Percentiles rank a stretch among this genome's conserved stretches.
Conservation (phyloP, 2,113 vertebrate species). For the Tretioscincus oriximinensis region DNA sequence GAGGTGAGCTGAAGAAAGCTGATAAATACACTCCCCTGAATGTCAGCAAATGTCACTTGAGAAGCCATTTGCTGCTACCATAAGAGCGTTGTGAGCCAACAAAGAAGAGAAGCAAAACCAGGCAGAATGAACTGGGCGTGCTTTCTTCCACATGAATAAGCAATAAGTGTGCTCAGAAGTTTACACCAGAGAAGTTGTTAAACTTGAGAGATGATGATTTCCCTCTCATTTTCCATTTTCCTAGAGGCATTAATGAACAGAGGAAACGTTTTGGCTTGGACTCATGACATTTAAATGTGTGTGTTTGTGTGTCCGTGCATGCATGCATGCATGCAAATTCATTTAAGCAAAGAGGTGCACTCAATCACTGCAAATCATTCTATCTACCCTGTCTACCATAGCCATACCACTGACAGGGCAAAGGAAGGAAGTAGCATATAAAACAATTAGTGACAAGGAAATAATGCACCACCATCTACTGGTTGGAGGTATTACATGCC, state of each 20-base stretch:
- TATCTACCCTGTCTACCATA: background rate
- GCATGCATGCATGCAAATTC: slow-evolving; percentile 15
- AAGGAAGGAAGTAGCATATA: background rate
- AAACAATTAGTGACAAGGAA: background rate
- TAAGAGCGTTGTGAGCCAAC: slow-evolving; percentile 86
- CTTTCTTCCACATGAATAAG: slow-evolving; percentile 96
- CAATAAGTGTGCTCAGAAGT: slow-evolving; percentile 89
- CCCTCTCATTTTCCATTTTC: slow-evolving; percentile 35
- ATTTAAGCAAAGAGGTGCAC: slow-evolving; percentile 22
- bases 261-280: slow-evolving; percentile 31
- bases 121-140: slow-evolving; percentile 84
- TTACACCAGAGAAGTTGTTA: slow-evolving; percentile 85
- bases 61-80: slow-evolving; percentile 96
- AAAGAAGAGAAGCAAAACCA: slow-evolving; percentile 87
- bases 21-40: slow-evolving; percentile 99
- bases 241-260: slow-evolving; percentile 47
- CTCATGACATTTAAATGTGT: slow-evolving; percentile 27
- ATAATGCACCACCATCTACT: slow-evolving; percentile 8
- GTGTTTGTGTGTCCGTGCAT: background rate
- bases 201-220: slow-evolving; percentile 82
- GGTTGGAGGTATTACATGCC: background rate
- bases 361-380: slow-evolving; percentile 21
- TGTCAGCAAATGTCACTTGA: slow-evolving; percentile 99
- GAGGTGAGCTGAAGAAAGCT: slow-evolving; percentile 91
- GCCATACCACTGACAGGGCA: background rate